These are phyloP conservation scores for Bombus haemorrhoidalis DNA, from an alignment of 1,140 invertebrate genomes.

Conservation along the genomic window DNA sequence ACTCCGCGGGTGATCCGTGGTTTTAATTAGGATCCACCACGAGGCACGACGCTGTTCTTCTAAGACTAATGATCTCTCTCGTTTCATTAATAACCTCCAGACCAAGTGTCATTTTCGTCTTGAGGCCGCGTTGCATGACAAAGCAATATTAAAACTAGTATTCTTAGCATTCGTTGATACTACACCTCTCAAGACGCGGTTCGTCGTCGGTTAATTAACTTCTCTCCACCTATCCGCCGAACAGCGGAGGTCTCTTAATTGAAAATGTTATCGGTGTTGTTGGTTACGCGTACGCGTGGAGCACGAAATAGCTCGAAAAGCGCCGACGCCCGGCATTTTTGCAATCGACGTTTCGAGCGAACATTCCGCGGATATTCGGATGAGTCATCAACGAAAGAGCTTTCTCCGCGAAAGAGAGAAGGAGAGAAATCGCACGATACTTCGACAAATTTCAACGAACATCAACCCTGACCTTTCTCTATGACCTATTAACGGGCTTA, in stretches of 20 bases:
- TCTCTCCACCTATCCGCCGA: neutral
- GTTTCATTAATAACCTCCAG: conserved; percentile 63
- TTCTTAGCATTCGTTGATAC: conserved; percentile 11
- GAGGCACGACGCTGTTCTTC: conserved; percentile 45
- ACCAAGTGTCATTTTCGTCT: conserved; percentile 45
- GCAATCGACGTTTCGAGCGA: conserved; percentile 13
- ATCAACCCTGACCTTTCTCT: conserved; percentile 61
- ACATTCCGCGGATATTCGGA: conserved; percentile 22
- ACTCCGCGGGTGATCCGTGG: conserved; percentile 66
- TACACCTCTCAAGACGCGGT: neutral
- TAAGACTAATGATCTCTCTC: conserved; percentile 61
- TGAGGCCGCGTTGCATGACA: conserved; percentile 39
- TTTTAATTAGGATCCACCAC: conserved; percentile 74
- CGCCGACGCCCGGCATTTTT: conserved; percentile 8
- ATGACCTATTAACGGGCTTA: conserved; percentile 52
- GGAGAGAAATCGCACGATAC: neutral
- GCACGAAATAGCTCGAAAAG: conserved; percentile 19
- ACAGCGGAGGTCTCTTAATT: neutral
- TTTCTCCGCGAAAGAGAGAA: conserved; percentile 25
- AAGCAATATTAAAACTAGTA: conserved; percentile 45
- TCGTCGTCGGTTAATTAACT: conserved; percentile 35
- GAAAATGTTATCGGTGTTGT: conserved; percentile 1
- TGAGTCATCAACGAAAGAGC: conserved; percentile 56
- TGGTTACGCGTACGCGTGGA: neutral
- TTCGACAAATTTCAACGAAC: conserved; percentile 58